A percentile compares a stretch with the other conserved stretches of the same genome.
These are phyloP conservation scores for Pomatostomus ruficeps DNA, from an alignment of 2,113 vertebrate species.

Conservation along the genomic window DNA sequence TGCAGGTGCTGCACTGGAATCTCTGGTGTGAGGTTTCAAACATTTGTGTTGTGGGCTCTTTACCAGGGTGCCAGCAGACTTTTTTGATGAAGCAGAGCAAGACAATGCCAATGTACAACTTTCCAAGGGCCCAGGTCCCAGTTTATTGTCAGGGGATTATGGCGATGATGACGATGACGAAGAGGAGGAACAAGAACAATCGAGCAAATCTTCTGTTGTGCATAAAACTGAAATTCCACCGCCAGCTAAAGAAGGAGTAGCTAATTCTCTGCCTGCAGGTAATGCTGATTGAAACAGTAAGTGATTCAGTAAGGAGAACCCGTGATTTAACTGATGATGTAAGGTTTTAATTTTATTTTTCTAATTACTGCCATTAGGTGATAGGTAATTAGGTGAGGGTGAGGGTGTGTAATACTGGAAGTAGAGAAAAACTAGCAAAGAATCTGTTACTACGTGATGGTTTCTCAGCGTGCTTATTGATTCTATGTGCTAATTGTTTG, in stretches of 20 bases:
- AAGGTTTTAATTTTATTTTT: neutral
- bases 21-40: neutral
- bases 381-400: neutral
- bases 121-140: conserved; percentile 59
- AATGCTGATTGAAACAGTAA: neutral
- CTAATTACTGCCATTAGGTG: neutral
- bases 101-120: neutral
- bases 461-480: neutral
- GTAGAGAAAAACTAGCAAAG: neutral
- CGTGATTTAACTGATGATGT: neutral
- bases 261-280: conserved; percentile 57
- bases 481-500: neutral
- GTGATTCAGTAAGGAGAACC: neutral
- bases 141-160: conserved; percentile 77
- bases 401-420: neutral
- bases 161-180: conserved; percentile 67
- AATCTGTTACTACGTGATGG: neutral
- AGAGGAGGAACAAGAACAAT: conserved; percentile 11
- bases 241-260: neutral
- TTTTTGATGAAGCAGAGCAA: conserved; percentile 64
- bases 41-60: neutral
- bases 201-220: neutral
- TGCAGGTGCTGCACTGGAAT: neutral
- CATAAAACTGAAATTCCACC: conserved; percentile 39
- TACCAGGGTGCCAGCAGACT: conserved; percentile 67